These are phyloP conservation scores for Podabrus alpinus DNA, from an alignment of 2,888 invertebrate genomes.

Conservation along the genomic window DNA sequence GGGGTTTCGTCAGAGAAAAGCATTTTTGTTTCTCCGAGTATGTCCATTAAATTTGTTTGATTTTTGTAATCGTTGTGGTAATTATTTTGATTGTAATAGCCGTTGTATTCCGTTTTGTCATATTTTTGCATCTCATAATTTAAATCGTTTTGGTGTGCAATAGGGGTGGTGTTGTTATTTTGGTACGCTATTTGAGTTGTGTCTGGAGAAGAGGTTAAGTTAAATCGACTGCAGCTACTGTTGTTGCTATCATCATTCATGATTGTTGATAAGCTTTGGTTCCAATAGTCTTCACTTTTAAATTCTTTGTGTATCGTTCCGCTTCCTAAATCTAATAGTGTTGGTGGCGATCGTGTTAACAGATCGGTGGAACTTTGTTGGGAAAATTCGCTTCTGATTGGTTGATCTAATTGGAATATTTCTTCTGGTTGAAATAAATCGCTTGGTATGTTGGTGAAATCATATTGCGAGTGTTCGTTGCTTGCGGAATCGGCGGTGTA, in stretches of 20 bases:
- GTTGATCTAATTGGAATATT: conserved; percentile 77
- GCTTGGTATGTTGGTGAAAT: conserved; percentile 64
- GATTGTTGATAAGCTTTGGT: conserved; percentile 57
- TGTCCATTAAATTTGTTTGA: conserved; percentile 32
- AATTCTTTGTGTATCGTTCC: conserved; percentile 69
- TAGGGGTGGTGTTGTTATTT: conserved; percentile 42
- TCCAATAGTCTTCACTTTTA: conserved; percentile 66
- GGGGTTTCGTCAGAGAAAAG: conserved; percentile 41
- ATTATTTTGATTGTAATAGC: conserved; percentile 17
- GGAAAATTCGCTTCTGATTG: conserved; percentile 66
- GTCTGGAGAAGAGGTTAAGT: conserved; percentile 60
- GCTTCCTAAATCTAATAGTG: conserved; percentile 72
- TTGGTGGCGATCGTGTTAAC: conserved; percentile 66
- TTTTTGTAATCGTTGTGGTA: conserved; percentile 31
- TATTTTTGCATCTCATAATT: conserved; percentile 39
- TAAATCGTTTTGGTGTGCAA: conserved; percentile 37
- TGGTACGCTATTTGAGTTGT: conserved; percentile 52
- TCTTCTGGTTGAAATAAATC: conserved; percentile 79
- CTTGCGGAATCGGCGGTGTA: conserved; percentile 42
- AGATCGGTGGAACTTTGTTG: conserved; percentile 57
- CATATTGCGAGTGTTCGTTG: conserved; percentile 57
- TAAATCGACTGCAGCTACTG: conserved; percentile 51
- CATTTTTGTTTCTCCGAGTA: conserved; percentile 34
- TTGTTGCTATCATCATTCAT: conserved; percentile 59
- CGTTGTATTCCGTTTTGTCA: conserved; percentile 31